phyloP scores from a whole-genome alignment of 2,113 vertebrate genomes.

The Anthoscopus minutus region DNA sequence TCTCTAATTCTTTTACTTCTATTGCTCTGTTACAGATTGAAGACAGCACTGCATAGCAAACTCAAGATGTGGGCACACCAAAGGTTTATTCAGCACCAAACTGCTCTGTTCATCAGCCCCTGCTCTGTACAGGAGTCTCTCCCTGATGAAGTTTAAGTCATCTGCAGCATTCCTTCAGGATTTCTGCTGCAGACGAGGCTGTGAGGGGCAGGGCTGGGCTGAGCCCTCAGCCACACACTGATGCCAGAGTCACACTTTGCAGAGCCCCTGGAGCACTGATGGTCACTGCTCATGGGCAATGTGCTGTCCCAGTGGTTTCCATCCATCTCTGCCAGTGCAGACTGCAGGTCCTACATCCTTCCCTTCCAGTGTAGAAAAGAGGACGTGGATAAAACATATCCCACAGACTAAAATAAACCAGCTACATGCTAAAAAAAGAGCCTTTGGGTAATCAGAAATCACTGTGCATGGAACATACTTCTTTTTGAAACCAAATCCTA shows the following conservation, averaged over 20 bases:
- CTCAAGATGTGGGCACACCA: not conserved
- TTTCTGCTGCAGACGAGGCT: not conserved
- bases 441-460: conserved; percentile 26
- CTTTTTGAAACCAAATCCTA: not conserved
- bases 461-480: not conserved
- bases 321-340: not conserved
- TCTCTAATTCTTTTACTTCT: not conserved
- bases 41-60: not conserved
- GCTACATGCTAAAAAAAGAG: conserved; percentile 13
- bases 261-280: not conserved
- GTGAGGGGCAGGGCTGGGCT: not conserved
- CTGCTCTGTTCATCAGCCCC: not conserved
- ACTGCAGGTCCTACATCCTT: not conserved
- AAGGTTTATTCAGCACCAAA: not conserved
- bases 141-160: not conserved
- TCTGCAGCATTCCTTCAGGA: not conserved
- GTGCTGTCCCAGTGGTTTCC: not conserved
- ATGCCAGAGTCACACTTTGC: not conserved
- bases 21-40: not conserved
- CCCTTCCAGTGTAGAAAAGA: not conserved
- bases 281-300: not conserved
- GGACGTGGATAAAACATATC: not conserved
- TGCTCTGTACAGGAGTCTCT: not conserved
- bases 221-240: not conserved
- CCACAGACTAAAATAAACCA: conserved; percentile 8